Evolutionary conservation across 1,140 invertebrate genomes (phyloP), one percentile per base, ranked within the genome.

Genomic region (Xylocopa sonorina): DNA sequence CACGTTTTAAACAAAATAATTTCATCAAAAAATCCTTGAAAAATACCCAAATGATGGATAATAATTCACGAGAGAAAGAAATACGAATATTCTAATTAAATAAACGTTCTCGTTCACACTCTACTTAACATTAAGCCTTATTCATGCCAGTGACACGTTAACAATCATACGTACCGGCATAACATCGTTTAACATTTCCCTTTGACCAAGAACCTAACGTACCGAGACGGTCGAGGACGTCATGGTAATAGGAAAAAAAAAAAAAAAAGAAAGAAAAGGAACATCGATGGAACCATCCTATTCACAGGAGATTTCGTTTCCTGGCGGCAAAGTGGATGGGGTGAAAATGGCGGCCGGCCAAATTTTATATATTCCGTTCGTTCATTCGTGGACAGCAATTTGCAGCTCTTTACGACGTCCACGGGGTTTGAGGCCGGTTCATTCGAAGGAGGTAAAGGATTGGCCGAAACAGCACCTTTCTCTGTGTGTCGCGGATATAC

Each of bases 351-450:
- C 83, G 68, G 72, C 12, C 57, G 58, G 79, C 84, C 84, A 85
- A 85, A 85, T 85, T 85, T 85, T 85, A 82, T 85, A 71, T 81
- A 85, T 85, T 81, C 84, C 53, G 64, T 58, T 29, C 48, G 69
- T 55, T 84, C 53, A 60, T 50, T 75, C 84, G 79, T 57, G 73
- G 83, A 69, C 68, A 71, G 71, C 84, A 82, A 86, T 86, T 85
- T 85, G 69, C 76, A 82, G 72, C 72, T 85, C 77, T 86, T 86
- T 76, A 86, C 76, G 80, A 80, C 67, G 58, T 80, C 48, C 64
- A 51, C 55, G 55, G 50, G 46, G 71, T 46, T 62, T 51, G 55
- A 58, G 32, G 34, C 68, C 73, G 64, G 67, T 78, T 63, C 71
- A 67, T 72, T 21, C 14, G 57, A 81, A 79, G 58, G 41, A 76